Base-by-base conservation (phyloP, 1,140 invertebrate species). In the Leptinotarsa texana region DNA sequence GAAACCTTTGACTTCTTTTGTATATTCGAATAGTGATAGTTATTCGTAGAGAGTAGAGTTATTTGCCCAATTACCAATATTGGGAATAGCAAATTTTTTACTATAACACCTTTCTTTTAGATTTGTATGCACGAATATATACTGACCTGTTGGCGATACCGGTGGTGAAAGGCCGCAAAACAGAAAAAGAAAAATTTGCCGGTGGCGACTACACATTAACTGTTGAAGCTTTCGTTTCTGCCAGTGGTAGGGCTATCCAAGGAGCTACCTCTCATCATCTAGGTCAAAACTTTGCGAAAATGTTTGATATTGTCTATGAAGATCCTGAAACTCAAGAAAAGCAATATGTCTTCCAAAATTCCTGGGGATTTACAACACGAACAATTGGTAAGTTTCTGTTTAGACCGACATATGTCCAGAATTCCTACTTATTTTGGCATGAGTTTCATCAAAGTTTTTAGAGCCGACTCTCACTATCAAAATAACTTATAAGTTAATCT, bases 151-250 rank as follows among this genome's bases (percentile, higher is more conserved):
- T 99, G 57, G 98, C 98, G 0, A 92, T 99, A 69, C 98, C 98
- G 0, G 98, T 99, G 0, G 89, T 99, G 0, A 93, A 93, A 83
- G 98, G 98, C 0, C 90, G 93, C 21, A 99, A 99, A 88, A 98
- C 97, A 0, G 97, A 99, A 86, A 99, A 99, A 86, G 98, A 99
- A 87, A 99, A 99, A 84, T 99, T 99, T 87, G 98, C 98, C 51
- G 98, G 98, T 66, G 97, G 95, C 48, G 96, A 98, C 86, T 99
- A 95, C 83, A 99, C 98, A 1, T 97, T 96, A 1, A 99, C 98
- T 0, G 95, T 98, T 2, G 98, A 99, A 86, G 96, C 94, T 0
- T 99, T 95, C 85, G 91, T 99, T 66, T 92, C 96, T 0, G 95
- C 95, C 3, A 99, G 95, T 84, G 98, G 98, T 2, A 89, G 97